These are phyloP conservation scores for Struthio camelus DNA, from an alignment of 2,113 vertebrate species.

Conservation along the genomic window DNA sequence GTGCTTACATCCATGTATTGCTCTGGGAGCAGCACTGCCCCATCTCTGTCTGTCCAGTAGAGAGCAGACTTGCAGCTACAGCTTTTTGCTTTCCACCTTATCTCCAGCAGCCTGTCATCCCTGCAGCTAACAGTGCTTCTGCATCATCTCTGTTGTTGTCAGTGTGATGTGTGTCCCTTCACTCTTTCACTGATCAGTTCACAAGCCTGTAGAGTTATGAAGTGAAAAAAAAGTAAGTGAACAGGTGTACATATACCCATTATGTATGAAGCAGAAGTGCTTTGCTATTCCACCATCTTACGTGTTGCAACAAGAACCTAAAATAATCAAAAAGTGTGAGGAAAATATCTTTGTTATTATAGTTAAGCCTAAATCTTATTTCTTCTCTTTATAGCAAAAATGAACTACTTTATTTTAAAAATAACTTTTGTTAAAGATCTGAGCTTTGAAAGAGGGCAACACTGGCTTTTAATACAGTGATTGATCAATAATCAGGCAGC, in stretches of 20 bases:
- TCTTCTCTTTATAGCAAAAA: not conserved
- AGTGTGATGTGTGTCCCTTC: slow-evolving; percentile 64
- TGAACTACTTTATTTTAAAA: not conserved
- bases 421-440: not conserved
- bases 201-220: not conserved
- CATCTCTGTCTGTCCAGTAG: slow-evolving; percentile 15
- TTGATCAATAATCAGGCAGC: not conserved
- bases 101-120: slow-evolving; percentile 36
- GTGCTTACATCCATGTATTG: not conserved
- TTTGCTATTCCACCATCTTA: not conserved
- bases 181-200: slow-evolving; percentile 49
- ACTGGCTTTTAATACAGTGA: not conserved
- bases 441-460: not conserved
- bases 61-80: slow-evolving; percentile 61
- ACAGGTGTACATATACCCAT: not conserved
- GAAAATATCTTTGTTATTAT: not conserved
- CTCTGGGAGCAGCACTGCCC: not conserved
- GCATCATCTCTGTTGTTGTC: slow-evolving; percentile 72
- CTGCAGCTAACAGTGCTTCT: slow-evolving; percentile 68
- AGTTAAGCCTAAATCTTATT: not conserved
- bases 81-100: slow-evolving; percentile 51
- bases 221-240: not conserved
- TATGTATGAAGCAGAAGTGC: not conserved
- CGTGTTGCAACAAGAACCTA: not conserved
- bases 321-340: not conserved